phyloP scores from a whole-genome alignment of 92 coral and sea anemone genomes.

The Palythoa heliodiscus region DNA sequence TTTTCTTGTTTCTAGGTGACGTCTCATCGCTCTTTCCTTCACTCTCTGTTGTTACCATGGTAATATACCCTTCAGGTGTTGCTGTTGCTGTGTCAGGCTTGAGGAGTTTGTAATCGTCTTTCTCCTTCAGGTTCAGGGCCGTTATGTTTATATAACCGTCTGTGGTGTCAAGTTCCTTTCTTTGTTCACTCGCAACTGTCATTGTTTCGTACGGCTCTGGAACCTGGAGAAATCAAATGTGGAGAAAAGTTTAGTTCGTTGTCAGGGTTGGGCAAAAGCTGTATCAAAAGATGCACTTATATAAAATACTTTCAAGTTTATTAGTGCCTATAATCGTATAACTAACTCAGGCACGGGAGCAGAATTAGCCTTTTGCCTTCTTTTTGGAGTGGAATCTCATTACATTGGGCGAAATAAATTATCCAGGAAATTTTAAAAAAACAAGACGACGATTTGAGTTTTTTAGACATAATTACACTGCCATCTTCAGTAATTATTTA shows the following conservation, averaged over 20 bases:
- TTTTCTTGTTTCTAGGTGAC: neutral
- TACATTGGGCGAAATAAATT: too few species aligned
- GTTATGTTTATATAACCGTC: slow-evolving; percentile 27
- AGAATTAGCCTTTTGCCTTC: too few species aligned
- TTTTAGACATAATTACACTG: too few species aligned
- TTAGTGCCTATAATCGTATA: too few species aligned
- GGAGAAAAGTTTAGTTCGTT: too few species aligned
- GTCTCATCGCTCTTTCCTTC: neutral
- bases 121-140: slow-evolving; percentile 21
- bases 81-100: neutral
- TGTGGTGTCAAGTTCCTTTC: neutral
- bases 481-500: too few species aligned
- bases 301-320: too few species aligned
- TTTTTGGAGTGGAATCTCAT: too few species aligned
- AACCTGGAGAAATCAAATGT: neutral
- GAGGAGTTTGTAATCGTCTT: neutral
- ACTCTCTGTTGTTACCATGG: slow-evolving; percentile 21
- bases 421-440: too few species aligned
- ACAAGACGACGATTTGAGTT: too few species aligned
- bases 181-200: neutral
- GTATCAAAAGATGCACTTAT: neutral
- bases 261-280: neutral
- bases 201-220: slow-evolving; percentile 29
- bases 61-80: slow-evolving; percentile 3
- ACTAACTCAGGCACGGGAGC: too few species aligned